A percentile compares a stretch with the other conserved stretches of the same genome.
Conservation (phyloP, 2,888 invertebrate species). For the Eutolmus rufibarbis region DNA sequence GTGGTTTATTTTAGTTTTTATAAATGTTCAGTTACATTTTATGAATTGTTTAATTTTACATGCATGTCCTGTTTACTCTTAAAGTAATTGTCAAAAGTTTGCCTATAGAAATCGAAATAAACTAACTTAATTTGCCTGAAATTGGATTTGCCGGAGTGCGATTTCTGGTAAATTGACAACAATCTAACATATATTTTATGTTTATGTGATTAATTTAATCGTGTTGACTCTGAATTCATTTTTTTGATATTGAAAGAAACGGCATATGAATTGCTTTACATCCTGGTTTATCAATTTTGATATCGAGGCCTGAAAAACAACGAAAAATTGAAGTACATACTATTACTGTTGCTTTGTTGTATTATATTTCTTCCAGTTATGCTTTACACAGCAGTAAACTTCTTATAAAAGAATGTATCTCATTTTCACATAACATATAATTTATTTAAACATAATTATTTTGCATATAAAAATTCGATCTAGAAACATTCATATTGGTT, state of each 20-base stretch:
- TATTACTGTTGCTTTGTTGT: background rate
- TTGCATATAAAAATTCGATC: background rate
- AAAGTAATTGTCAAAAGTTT: background rate
- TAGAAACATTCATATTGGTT: background rate
- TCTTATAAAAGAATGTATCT: background rate
- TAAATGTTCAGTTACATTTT: background rate
- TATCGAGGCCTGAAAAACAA: background rate
- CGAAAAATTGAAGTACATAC: background rate
- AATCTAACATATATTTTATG: background rate
- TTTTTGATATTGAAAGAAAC: background rate
- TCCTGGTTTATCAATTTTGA: background rate
- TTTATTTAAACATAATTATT: background rate
- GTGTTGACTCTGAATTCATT: background rate
- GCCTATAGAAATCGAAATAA: background rate
- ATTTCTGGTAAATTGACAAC: background rate
- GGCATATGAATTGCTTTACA: background rate
- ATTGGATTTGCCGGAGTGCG: background rate
- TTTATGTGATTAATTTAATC: background rate
- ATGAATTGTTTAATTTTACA: slow-evolving; percentile 11
- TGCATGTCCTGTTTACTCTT: background rate
- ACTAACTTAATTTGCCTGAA: background rate
- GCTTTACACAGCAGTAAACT: background rate
- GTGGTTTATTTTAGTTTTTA: slow-evolving; percentile 10
- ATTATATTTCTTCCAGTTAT: background rate
- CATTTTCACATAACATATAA: background rate